phyloP scores from a whole-genome alignment of 2,113 vertebrate species.

The Datnioides undecimradiatus region DNA sequence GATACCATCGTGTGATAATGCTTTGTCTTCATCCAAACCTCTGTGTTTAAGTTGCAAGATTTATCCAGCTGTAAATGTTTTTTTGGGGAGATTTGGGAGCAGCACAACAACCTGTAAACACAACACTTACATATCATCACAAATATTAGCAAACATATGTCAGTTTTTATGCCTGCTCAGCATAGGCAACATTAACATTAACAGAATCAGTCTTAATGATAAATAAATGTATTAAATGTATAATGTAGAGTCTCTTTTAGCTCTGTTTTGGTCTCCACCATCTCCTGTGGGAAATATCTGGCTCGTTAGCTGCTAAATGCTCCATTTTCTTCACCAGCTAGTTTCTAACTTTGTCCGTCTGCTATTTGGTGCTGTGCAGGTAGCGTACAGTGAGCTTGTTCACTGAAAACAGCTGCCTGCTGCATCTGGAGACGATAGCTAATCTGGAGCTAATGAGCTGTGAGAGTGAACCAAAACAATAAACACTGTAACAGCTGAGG shows the following conservation, averaged over 20 bases:
- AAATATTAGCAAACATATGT: not conserved
- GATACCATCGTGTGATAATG: no score
- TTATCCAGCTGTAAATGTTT: no score
- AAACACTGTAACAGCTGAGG: not conserved
- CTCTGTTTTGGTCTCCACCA: not conserved
- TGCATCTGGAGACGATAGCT: not conserved
- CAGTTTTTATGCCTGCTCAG: not conserved
- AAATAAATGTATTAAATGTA: no score
- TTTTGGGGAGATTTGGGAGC: no score
- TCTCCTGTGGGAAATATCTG: not conserved
- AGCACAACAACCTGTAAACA: no score
- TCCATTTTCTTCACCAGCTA: not conserved
- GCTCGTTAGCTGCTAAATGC: not conserved
- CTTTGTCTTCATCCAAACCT: no score
- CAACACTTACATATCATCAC: no score
- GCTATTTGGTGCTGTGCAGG: no score
- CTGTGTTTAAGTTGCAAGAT: no score
- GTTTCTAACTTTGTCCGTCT: no score
- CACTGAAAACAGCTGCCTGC: not conserved
- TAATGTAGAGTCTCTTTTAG: not conserved
- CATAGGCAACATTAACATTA: not conserved
- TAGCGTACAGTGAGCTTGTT: not conserved
- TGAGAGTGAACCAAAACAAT: not conserved
- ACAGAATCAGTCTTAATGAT: not conserved
- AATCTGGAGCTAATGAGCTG: not conserved